Evolutionary conservation across 2,113 vertebrate species (phyloP).

Genomic region (Tauraco erythrolophus): DNA sequence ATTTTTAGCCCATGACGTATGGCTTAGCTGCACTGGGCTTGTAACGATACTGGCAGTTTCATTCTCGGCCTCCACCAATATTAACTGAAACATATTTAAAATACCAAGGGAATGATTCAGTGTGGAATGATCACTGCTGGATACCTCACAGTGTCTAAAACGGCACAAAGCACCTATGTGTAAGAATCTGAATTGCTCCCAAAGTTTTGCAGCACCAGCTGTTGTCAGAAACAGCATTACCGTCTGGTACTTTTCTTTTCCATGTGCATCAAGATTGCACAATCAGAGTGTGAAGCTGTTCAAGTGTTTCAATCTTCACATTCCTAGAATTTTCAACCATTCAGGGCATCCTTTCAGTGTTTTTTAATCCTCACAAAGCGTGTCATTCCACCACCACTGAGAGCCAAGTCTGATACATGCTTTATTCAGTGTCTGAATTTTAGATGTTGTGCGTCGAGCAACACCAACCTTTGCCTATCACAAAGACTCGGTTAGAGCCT

Average conservation of each 20-base stretch:
- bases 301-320: neutral
- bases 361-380: neutral
- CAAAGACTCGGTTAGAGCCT: neutral
- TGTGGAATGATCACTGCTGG: neutral
- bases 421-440: neutral
- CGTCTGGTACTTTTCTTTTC: neutral
- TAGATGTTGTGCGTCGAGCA: neutral
- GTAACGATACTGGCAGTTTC: neutral
- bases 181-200: neutral
- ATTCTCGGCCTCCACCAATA: neutral
- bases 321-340: neutral
- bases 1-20: neutral
- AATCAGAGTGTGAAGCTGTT: neutral
- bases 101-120: neutral
- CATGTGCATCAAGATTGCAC: neutral
- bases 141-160: neutral
- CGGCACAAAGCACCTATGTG: neutral
- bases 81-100: neutral
- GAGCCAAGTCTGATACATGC: neutral
- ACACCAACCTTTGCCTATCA: neutral
- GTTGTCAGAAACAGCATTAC: neutral
- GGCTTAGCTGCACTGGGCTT: neutral
- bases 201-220: neutral
- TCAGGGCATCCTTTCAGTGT: neutral
- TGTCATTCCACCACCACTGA: neutral